Percentiles rank a stretch among this genome's conserved stretches.
Evolutionary conservation across 2,888 invertebrate genomes (phyloP).

Genomic region (Mechanitis mazaeus): DNA sequence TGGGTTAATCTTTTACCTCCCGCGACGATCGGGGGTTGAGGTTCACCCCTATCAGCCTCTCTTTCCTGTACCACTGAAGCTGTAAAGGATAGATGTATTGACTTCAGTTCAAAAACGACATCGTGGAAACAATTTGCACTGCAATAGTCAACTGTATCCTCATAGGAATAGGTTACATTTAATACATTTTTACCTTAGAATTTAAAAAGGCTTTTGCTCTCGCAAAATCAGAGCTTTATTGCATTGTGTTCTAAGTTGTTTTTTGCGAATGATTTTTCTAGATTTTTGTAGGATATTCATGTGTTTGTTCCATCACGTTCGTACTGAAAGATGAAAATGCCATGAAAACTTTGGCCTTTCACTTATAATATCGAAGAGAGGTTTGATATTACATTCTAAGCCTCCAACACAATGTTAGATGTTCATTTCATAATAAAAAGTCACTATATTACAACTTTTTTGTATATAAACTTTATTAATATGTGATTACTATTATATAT

Average conservation of each 20-base stretch:
- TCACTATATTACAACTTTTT: no score
- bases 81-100: constrained; percentile 53
- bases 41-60: constrained; percentile 58
- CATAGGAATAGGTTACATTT: constrained; percentile 36
- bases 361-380: constrained; percentile 52
- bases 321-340: constrained; percentile 69
- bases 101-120: constrained; percentile 47
- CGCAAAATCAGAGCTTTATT: constrained; percentile 58
- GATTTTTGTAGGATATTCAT: constrained; percentile 73
- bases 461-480: no score
- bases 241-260: constrained; percentile 46
- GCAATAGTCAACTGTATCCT: constrained; percentile 9
- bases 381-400: constrained; percentile 50
- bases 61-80: constrained; percentile 51
- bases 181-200: constrained; percentile 61
- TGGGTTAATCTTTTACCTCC: constrained; percentile 77
- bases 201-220: constrained; percentile 64
- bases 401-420: not conserved
- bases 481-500: no score
- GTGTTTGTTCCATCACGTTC: constrained; percentile 72
- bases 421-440: not conserved
- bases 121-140: constrained; percentile 12
- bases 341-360: constrained; percentile 62
- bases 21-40: constrained; percentile 60
- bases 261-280: constrained; percentile 50